A percentile compares a stretch with the other conserved stretches of the same genome.
Conservation (phyloP, 2,888 invertebrate species). For the Laspeyria flexula region DNA sequence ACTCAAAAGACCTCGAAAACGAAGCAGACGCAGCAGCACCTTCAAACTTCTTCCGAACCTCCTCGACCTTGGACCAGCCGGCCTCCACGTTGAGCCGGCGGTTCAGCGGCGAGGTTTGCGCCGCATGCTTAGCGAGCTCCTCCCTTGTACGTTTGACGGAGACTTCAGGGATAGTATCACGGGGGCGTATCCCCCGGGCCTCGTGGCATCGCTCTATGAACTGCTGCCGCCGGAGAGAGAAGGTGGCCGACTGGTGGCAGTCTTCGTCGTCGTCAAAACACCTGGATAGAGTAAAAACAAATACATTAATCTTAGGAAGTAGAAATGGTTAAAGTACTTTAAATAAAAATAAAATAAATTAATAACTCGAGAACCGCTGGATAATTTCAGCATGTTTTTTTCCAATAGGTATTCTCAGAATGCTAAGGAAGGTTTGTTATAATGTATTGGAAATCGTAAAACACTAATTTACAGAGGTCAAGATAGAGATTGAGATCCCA, state of each 20-base stretch:
- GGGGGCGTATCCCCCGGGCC: conserved; percentile 63
- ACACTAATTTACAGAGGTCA: no score
- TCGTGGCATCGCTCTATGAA: conserved; percentile 82
- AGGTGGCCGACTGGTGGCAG: conserved; percentile 57
- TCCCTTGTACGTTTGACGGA: conserved; percentile 76
- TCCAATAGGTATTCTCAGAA: no score
- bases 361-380: no score
- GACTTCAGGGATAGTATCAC: conserved; percentile 71
- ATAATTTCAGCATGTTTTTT: no score
- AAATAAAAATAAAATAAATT: no score
- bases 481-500: no score
- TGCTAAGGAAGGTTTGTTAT: no score
- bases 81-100: conserved; percentile 81
- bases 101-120: conserved; percentile 68
- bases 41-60: conserved; percentile 81
- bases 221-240: conserved; percentile 75
- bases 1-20: conserved; percentile 77
- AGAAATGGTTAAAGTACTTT: no score
- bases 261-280: conserved; percentile 73
- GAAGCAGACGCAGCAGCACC: conserved; percentile 64
- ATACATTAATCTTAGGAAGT: neutral
- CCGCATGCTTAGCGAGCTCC: conserved; percentile 78
- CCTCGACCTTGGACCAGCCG: conserved; percentile 82
- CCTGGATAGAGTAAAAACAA: no score
- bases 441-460: no score